Evolutionary conservation across 2,113 vertebrate genomes (phyloP), one percentile per base, ranked within the genome.

Genomic region (Numida meleagris): DNA sequence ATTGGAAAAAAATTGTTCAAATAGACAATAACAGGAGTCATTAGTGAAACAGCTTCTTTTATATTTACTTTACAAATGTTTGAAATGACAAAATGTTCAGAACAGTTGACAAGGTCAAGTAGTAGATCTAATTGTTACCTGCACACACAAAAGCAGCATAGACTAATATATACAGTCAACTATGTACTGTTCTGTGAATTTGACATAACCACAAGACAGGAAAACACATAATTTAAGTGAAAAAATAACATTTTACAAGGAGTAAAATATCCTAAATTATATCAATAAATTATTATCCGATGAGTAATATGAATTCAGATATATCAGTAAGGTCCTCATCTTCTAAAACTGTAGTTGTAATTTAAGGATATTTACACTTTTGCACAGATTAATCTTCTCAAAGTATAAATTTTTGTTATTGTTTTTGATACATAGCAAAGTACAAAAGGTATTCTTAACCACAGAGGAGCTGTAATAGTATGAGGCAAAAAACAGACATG

Each of bases 121-220:
- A 74, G 13, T 27, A 80, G 46, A 16, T 31, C 55, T 73, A 5
- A 27, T 51, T 66, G 25, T 50, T 74, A 27, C 16, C 70, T 43
- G 21, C n/a, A 61, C 24, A 61, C 5, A n/a, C 21, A 82, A 81
- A 83, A 75, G 4, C 4, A 70, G 2, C 16, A 27, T 19, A 62
- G 58, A 55, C 6, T 42, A 24, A 33, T 42, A 36, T 6, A 15
- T 36, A 45, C 14, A 19, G 3, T 14, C 81, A 23, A 51, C 2
- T 33, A 12, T 4, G 3, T 38, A 24, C 6, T 68, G 25, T 1
- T 21, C 42, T 48, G 4, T 62, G 42, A 45, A 34, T 42, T 80
- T 84, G 38, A 46, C 4, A 34, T 2, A 65, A 3, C 0, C 38
- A 40, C 5, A 70, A 66, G 15, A 51, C 57, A 29, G 0, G 2